Evolutionary conservation across 2,113 vertebrate genomes (phyloP).

Genomic region (Callaeas wilsoni): DNA sequence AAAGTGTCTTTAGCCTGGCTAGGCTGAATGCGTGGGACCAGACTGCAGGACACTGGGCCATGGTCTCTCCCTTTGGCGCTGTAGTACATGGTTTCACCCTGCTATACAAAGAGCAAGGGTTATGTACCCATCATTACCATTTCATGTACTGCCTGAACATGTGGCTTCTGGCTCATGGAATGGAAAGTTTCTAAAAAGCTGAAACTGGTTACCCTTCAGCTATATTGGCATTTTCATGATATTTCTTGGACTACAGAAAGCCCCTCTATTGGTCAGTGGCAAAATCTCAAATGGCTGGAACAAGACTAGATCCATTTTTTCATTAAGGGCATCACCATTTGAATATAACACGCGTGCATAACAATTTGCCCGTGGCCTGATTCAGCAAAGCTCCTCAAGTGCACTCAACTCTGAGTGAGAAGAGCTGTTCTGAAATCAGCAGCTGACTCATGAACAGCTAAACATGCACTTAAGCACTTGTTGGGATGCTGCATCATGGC

Average conservation of each 20-base stretch:
- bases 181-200: not conserved
- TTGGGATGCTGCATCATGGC: not conserved
- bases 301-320: not conserved
- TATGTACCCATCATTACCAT: rapidly evolving
- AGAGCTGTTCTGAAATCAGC: not conserved
- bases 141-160: not conserved
- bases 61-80: not conserved
- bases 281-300: not conserved
- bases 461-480: not conserved
- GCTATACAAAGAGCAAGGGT: not conserved
- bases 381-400: not conserved
- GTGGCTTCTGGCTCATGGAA: not conserved
- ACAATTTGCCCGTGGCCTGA: not conserved
- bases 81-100: too few species aligned
- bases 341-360: not conserved
- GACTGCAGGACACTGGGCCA: not conserved
- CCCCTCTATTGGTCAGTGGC: not conserved
- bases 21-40: not conserved
- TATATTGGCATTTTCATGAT: not conserved
- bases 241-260: not conserved
- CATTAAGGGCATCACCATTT: not conserved
- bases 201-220: not conserved
- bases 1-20: not conserved
- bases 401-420: not conserved
- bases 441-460: not conserved